Evolutionary conservation across 1,140 invertebrate genomes (phyloP), one percentile per base, ranked within the genome.

Genomic region (Hydropsyche tenuis): DNA sequence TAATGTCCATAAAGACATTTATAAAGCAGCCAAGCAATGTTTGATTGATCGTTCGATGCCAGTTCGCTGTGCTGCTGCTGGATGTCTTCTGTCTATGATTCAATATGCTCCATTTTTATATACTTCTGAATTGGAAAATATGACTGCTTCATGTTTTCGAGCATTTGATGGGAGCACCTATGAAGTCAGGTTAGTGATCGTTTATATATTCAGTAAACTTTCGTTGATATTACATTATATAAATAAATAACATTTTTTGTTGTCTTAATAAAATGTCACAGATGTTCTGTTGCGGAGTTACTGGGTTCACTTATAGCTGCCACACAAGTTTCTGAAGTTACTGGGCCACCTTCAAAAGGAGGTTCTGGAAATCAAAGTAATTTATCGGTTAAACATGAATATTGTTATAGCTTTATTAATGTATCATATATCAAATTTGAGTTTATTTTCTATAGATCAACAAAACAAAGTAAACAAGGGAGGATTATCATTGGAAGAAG

Each of bases 81-180:
- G 94, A 89, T 97, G 96, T 86, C 87, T 98, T 69, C 82, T 92
- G 66, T 92, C 95, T 85, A 92, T 98, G 89, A 87, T 96, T n/a
- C 91, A 94, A 79, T 91, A 96, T 81, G 92, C 94, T 0, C 88
- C 91, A 43, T 96, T 96, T 83, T 85, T 97, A 53, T 95, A 95
- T 81, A 94, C 94, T 9, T 90, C 90, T 1, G 96, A 98, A 83
- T 85, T 98, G 71, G 96, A 98, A 82, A 96, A 90, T 78, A 86
- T 97, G 56, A 91, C 93, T 6, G 94, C 94, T 6, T 82, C 97
- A 5, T 97, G 95, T 81, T 95, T 97, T 78, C 89, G 96, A 73
- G 91, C 95, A 48, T 92, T 98, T 75, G 96, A 98, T 82, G 94
- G 94, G 1, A 96, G 96, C 5, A 97, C 95, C 84, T 98, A 97